Evolutionary conservation across 2,113 vertebrate species (phyloP).

Genomic region (Hippolais icterina): DNA sequence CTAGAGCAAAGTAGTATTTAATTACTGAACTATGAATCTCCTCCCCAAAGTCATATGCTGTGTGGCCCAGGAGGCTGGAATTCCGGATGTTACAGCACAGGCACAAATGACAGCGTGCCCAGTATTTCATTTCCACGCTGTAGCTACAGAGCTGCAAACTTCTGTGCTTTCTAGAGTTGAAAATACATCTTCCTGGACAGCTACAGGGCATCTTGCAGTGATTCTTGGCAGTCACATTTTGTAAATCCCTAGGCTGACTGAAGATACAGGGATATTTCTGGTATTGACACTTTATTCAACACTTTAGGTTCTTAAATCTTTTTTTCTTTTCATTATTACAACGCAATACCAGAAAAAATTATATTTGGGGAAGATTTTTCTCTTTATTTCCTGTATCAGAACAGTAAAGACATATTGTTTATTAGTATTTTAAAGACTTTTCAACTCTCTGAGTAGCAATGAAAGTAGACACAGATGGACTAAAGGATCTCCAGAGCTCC

Average conservation of each 20-base stretch:
- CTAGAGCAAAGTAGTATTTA: slow-evolving; percentile 57
- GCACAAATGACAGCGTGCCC: background rate
- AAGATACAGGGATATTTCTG: background rate
- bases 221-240: background rate
- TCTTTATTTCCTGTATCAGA: background rate
- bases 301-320: background rate
- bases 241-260: background rate
- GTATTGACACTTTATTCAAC: background rate
- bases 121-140: background rate
- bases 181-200: background rate
- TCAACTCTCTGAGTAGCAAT: background rate
- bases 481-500: background rate
- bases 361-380: background rate
- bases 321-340: background rate
- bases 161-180: background rate
- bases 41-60: slow-evolving; percentile 16
- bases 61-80: background rate
- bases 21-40: slow-evolving; percentile 14
- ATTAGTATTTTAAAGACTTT: slow-evolving; percentile 13
- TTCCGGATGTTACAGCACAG: background rate
- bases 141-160: background rate
- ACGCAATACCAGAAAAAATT: background rate
- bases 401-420: background rate
- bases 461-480: background rate
- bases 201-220: background rate